A percentile compares a stretch with the other conserved stretches of the same genome.
These are phyloP conservation scores for Symphodus melops DNA, from an alignment of 2,113 vertebrate species.

Conservation along the genomic window DNA sequence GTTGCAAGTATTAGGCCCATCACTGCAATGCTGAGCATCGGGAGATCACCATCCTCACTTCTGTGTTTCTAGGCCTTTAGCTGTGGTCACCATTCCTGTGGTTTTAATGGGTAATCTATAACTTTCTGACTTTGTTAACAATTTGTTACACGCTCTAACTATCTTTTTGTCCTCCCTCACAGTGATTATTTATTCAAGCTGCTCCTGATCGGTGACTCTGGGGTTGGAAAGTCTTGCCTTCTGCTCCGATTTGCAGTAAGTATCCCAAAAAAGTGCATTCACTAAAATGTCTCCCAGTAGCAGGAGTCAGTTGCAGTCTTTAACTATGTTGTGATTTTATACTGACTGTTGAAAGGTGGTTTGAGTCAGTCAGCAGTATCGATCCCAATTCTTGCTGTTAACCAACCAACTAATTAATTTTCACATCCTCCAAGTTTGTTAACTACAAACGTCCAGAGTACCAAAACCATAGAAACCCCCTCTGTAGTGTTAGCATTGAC, in stretches of 20 bases:
- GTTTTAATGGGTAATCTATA: background rate
- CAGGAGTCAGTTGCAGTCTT: background rate
- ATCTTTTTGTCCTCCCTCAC: constrained; percentile 65
- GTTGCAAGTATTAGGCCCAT: background rate
- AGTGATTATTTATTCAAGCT: constrained; percentile 99
- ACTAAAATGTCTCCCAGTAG: background rate
- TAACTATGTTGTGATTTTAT: background rate
- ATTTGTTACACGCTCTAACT: background rate
- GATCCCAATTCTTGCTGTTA: no score
- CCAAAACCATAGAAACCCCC: background rate
- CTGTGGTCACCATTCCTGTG: background rate
- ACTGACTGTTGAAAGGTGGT: background rate
- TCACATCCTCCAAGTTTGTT: background rate
- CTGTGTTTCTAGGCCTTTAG: background rate
- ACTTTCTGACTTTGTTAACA: constrained; percentile 59
- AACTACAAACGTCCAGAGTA: background rate
- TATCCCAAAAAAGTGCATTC: constrained; percentile 51
- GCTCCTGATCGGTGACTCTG: constrained; percentile 98
- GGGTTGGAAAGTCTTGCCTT: constrained; percentile 99
- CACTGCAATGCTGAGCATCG: background rate
- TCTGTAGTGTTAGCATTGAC: background rate
- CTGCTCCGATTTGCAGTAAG: constrained; percentile 99
- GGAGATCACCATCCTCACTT: background rate
- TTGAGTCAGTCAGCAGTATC: no score
- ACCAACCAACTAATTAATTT: background rate